phyloP scores from a whole-genome alignment of 2,888 invertebrate species.

The Drosophila lutescens region DNA sequence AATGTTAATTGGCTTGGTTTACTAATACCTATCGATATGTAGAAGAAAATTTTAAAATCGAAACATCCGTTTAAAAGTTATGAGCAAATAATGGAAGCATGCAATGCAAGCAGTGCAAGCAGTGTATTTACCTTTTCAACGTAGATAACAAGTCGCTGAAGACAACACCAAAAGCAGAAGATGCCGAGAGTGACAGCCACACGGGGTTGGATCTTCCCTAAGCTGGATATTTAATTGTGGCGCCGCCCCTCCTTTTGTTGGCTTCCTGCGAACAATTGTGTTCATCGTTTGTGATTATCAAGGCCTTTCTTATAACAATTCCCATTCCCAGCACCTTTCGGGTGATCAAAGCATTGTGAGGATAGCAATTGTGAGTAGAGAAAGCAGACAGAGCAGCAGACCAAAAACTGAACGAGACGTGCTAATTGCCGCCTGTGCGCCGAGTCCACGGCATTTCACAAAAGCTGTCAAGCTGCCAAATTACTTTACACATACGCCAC shows the following conservation, averaged over 20 bases:
- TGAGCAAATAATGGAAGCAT: no score
- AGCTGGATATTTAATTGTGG: no score
- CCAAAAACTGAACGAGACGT: constrained; percentile 54
- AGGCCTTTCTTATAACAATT: constrained; percentile 5
- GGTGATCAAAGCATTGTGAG: constrained; percentile 19
- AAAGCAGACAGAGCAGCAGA: constrained; percentile 18
- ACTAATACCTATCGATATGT: no score
- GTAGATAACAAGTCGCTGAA: neutral
- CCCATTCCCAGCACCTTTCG: neutral
- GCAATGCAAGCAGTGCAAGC: no score
- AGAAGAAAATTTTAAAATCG: no score
- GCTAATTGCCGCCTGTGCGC: constrained; percentile 64
- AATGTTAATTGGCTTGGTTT: no score
- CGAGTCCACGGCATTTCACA: constrained; percentile 20
- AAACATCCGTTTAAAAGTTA: no score
- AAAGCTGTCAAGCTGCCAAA: constrained; percentile 64
- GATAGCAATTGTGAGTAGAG: neutral
- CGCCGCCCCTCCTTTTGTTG: no score
- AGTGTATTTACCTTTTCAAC: no score
- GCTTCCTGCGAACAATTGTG: constrained; percentile 25
- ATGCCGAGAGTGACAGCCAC: neutral
- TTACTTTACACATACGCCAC: constrained; percentile 71
- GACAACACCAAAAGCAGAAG: constrained; percentile 7
- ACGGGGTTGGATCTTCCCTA: constrained; percentile 10
- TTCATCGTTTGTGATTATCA: constrained; percentile 31